Evolutionary conservation across 1,140 invertebrate genomes (phyloP).

Genomic region (Pogonomyrmex californicus): DNA sequence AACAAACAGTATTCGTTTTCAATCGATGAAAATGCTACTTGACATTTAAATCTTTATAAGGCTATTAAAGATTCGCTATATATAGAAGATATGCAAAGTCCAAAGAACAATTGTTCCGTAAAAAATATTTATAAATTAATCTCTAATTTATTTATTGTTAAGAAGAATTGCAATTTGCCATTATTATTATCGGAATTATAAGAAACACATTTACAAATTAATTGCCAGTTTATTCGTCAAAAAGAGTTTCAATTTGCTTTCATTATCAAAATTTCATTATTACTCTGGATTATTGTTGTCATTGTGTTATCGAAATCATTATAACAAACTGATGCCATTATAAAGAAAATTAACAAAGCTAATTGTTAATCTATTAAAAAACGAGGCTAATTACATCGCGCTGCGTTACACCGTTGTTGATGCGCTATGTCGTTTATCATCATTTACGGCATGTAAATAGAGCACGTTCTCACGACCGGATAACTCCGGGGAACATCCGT

Average conservation of each 20-base stretch:
- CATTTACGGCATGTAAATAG: conserved; percentile 11
- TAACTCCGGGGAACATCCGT: conserved; percentile 12
- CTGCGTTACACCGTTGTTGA: background rate
- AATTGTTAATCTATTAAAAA: conserved; percentile 34
- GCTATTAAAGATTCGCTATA: background rate
- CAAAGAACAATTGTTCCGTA: too few relatives aligned
- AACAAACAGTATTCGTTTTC: conserved; percentile 31
- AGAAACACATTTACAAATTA: background rate
- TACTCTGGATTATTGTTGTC: background rate
- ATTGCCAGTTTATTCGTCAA: background rate
- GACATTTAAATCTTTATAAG: background rate
- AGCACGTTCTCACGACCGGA: conserved; percentile 1
- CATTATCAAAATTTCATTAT: conserved; percentile 7
- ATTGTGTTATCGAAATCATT: background rate
- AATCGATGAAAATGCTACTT: background rate
- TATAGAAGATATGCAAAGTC: background rate
- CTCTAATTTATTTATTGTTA: background rate
- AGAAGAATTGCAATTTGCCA: too few relatives aligned
- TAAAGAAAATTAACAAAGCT: conserved; percentile 40
- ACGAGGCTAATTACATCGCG: conserved; percentile 37
- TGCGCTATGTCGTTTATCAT: conserved; percentile 43
- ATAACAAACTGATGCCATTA: background rate
- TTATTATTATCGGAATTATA: too few relatives aligned
- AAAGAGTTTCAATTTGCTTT: conserved; percentile 9
- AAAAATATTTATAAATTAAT: background rate